A percentile compares a stretch with the other conserved stretches of the same genome.
Conservation (phyloP, 2,113 vertebrate species). For the Ariopsis seemanni region DNA sequence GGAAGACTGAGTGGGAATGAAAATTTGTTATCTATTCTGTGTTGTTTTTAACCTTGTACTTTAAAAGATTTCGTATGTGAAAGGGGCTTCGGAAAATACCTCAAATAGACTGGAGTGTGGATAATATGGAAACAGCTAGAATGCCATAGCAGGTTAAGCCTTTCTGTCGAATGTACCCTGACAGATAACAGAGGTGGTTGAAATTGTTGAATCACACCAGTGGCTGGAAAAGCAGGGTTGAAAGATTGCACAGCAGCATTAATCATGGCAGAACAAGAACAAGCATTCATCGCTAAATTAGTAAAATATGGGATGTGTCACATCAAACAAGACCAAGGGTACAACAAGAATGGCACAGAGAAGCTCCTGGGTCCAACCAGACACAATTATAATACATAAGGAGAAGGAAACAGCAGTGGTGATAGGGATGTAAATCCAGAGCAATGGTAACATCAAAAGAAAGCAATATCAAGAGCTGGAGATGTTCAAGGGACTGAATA, state of each 20-base stretch:
- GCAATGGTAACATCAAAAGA: neutral
- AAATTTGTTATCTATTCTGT: no score
- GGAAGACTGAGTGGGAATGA: no score
- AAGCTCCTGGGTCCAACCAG: neutral
- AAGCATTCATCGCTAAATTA: neutral
- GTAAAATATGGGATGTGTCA: neutral
- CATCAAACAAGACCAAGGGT: neutral
- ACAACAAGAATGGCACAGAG: neutral
- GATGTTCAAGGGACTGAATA: neutral
- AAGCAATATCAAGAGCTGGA: neutral
- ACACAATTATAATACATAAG: neutral
- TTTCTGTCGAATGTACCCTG: neutral
- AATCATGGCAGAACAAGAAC: neutral
- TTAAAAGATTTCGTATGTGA: no score
- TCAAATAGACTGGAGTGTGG: no score
- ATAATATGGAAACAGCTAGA: neutral
- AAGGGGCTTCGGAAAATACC: no score
- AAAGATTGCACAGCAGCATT: neutral
- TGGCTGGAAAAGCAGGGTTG: neutral
- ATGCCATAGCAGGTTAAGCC: neutral
- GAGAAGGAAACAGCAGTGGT: neutral
- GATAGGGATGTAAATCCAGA: slow-evolving; percentile 1
- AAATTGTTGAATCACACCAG: neutral
- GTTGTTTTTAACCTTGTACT: no score
- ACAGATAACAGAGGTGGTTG: neutral